Evolutionary conservation across 2,113 vertebrate species (phyloP).

Genomic region (Tiliqua scincoides): DNA sequence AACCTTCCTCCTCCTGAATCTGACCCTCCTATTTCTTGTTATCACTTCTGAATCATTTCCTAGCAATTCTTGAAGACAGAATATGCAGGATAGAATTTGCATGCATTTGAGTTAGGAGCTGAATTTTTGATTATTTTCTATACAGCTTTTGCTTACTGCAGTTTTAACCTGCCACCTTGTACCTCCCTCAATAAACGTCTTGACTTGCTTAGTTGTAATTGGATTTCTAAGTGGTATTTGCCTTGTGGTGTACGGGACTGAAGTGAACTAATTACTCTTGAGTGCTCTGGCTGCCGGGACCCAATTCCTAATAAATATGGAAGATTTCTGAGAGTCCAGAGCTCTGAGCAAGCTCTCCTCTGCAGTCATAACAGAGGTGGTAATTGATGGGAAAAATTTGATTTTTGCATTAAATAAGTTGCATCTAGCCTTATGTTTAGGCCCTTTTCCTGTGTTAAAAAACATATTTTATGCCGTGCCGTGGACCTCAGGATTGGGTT

Average conservation of each 20-base stretch:
- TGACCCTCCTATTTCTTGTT: too few relatives aligned
- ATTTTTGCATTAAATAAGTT: too few relatives aligned
- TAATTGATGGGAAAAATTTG: background rate
- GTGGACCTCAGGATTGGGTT: too few relatives aligned
- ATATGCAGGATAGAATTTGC: too few relatives aligned
- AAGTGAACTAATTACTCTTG: background rate
- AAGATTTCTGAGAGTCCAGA: background rate
- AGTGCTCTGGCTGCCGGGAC: background rate
- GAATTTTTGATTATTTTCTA: background rate
- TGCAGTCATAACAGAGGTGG: background rate
- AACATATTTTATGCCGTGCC: too few relatives aligned
- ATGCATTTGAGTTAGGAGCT: background rate
- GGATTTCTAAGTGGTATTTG: background rate
- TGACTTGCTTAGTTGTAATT: background rate
- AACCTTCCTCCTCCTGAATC: too few relatives aligned
- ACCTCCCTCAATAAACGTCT: background rate
- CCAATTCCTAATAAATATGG: background rate
- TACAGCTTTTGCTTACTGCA: background rate
- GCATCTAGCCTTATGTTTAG: too few relatives aligned
- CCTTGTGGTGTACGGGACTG: background rate
- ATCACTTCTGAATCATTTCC: too few relatives aligned
- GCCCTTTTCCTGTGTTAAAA: too few relatives aligned
- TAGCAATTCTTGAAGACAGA: accelerated
- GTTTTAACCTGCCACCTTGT: background rate
- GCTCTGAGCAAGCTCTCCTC: background rate